Percentiles rank a stretch among this genome's conserved stretches.
Conservation (phyloP, 1,140 invertebrate species). For the Gonatopus flavifemur region DNA sequence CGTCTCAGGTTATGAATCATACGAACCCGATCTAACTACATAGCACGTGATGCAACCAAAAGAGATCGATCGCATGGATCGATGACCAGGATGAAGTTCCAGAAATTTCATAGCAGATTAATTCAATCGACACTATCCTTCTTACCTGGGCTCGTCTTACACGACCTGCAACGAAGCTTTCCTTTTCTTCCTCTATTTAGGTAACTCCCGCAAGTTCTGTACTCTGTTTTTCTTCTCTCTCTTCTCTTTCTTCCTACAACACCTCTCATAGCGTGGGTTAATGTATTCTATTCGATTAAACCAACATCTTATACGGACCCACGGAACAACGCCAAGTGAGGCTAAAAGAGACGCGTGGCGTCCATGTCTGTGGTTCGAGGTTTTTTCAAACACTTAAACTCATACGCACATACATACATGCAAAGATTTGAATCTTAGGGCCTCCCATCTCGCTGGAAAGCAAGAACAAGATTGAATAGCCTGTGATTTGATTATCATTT, state of each 20-base stretch:
- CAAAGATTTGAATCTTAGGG: conserved; percentile 12
- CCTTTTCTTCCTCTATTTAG: too few species aligned
- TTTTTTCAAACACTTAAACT: too few species aligned
- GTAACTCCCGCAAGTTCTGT: too few species aligned
- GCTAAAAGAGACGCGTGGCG: conserved; percentile 8
- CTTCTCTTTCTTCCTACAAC: too few species aligned
- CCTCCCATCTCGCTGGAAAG: conserved; percentile 26
- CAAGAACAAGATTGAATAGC: conserved; percentile 19
- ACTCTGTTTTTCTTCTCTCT: conserved; percentile 12
- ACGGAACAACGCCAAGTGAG: conserved; percentile 10
- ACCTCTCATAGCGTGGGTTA: conserved; percentile 34
- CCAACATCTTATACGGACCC: conserved; percentile 30
- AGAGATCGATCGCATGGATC: conserved; percentile 12
- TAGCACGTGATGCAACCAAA: not conserved
- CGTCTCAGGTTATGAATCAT: too few species aligned
- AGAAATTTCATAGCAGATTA: too few species aligned
- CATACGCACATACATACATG: too few species aligned
- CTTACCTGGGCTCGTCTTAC: too few species aligned
- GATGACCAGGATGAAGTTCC: too few species aligned
- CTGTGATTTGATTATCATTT: conserved; percentile 19
- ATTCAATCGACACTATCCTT: too few species aligned
- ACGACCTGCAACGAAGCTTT: too few species aligned
- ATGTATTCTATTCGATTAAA: conserved; percentile 46
- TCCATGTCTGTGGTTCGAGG: too few species aligned
- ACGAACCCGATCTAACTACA: not conserved